phyloP scores from a whole-genome alignment of 1,140 invertebrate species.

The Nebria ingens region DNA sequence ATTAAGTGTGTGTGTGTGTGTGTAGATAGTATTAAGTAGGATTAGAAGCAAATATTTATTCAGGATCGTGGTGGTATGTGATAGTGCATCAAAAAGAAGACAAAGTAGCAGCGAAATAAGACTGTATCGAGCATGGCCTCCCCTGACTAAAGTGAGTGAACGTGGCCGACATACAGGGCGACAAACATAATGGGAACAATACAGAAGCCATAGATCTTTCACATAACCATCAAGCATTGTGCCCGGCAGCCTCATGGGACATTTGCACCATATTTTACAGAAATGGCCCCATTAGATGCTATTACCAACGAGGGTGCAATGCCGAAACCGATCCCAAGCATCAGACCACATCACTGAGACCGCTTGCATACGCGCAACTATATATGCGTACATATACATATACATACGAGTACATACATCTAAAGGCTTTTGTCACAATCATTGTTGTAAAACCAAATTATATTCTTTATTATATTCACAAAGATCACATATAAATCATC shows the following conservation, averaged over 20 bases:
- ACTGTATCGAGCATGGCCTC: background rate
- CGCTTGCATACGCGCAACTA: no score
- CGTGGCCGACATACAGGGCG: background rate
- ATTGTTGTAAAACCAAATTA: conserved; percentile 9
- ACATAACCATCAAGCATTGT: conserved; percentile 7
- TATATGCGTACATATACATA: no score
- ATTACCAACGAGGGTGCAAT: conserved; percentile 24
- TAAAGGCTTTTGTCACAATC: background rate
- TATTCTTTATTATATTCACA: no score
- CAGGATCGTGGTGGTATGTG: background rate
- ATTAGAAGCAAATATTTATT: conserved; percentile 4
- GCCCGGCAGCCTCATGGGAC: background rate
- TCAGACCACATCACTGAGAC: conserved; percentile 13
- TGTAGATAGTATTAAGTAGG: background rate
- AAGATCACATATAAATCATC: no score
- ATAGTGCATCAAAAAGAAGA: background rate
- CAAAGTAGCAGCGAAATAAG: background rate
- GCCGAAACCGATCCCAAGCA: background rate
- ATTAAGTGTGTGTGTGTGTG: no score
- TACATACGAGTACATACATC: no score
- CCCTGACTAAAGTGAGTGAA: background rate
- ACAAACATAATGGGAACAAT: conserved; percentile 9
- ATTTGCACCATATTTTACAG: conserved; percentile 25
- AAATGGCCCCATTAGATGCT: conserved; percentile 28
- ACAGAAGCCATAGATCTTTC: conserved; percentile 6